A percentile compares a stretch with the other conserved stretches of the same genome.
Conservation (phyloP, 2,797 vertebrate species). For the Lithobates sylvaticus region DNA sequence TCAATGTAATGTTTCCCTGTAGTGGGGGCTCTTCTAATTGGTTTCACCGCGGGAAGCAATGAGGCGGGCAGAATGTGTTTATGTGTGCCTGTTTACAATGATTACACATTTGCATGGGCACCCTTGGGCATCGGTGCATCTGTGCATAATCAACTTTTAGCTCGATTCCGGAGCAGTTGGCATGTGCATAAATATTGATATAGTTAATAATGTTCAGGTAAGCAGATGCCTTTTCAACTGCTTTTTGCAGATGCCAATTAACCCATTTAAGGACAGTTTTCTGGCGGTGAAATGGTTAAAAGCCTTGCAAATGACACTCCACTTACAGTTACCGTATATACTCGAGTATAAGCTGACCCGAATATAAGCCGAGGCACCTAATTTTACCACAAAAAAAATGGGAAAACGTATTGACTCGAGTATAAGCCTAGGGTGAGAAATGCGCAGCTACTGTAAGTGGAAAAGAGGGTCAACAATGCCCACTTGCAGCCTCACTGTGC, state of each 20-base stretch:
- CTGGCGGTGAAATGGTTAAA: not conserved
- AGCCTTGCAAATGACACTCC: not conserved
- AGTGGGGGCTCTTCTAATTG: slow-evolving; percentile 17
- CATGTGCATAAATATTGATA: slow-evolving; percentile 45
- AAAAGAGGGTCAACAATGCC: no score
- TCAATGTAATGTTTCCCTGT: not conserved
- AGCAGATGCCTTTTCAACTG: not conserved
- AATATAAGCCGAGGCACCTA: no score
- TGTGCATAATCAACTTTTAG: slow-evolving; percentile 17
- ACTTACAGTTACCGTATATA: not conserved
- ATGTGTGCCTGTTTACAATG: slow-evolving; percentile 26
- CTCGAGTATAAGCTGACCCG: no score
- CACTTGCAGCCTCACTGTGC: no score
- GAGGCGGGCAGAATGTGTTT: slow-evolving; percentile 18
- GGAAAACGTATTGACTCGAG: no score
- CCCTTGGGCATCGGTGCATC: slow-evolving; percentile 39
- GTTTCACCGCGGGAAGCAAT: slow-evolving; percentile 13
- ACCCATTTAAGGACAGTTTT: not conserved
- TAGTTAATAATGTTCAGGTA: slow-evolving; percentile 23
- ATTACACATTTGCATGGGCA: slow-evolving; percentile 30
- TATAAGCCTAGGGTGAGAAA: no score
- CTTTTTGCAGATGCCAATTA: not conserved
- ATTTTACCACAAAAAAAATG: no score
- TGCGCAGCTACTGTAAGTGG: no score
- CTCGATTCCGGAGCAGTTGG: slow-evolving; percentile 16